These are phyloP conservation scores for Luehdorfia chinensis DNA, from an alignment of 1,140 invertebrate species.

Conservation along the genomic window DNA sequence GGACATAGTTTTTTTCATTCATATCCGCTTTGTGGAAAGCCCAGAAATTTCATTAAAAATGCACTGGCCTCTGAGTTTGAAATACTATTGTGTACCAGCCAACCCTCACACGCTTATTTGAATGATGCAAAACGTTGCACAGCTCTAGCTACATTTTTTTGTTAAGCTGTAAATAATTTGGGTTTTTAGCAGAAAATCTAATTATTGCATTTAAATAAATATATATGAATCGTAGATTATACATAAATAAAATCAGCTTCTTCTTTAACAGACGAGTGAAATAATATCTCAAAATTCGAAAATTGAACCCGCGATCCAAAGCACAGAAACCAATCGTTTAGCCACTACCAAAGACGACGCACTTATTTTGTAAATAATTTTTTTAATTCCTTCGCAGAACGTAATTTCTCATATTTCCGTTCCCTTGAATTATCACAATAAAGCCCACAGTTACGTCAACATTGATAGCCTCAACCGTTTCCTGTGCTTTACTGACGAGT, in stretches of 20 bases:
- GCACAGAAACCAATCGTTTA: no score
- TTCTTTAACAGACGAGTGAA: no score
- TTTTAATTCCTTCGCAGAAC: no score
- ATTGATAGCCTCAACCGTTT: conserved; percentile 60
- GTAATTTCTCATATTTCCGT: no score
- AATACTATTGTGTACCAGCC: conserved; percentile 32
- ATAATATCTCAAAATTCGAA: no score
- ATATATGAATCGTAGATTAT: background rate
- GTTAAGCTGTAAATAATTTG: no score
- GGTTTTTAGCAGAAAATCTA: no score
- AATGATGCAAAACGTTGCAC: conserved; percentile 28
- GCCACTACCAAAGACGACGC: no score
- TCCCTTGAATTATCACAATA: no score
- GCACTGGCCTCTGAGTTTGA: conserved; percentile 34
- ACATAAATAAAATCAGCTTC: background rate
- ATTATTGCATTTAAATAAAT: no score
- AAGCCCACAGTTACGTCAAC: conserved; percentile 23
- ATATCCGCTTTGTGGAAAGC: conserved; percentile 55
- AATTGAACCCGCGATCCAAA: no score
- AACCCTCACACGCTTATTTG: conserved; percentile 21
- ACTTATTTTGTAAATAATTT: no score
- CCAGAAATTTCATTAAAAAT: conserved; percentile 64
- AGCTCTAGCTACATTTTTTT: conserved; percentile 14
- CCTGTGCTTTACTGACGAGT: conserved; percentile 50
- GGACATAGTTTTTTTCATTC: conserved; percentile 42